Conservation (phyloP, 2,888 invertebrate genomes). For the Torymus tubicola region DNA sequence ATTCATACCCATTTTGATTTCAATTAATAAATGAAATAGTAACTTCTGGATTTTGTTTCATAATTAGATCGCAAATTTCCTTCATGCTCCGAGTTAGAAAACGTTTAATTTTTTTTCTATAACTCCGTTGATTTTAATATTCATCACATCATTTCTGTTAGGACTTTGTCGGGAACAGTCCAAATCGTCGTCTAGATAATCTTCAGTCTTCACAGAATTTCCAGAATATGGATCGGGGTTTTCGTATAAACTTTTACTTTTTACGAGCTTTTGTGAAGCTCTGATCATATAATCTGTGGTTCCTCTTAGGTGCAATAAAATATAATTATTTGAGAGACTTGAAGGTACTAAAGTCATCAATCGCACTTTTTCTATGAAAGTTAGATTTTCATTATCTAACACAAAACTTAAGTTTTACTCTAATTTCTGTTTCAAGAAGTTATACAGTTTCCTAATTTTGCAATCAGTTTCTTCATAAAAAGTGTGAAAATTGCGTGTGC, state of each 20-base stretch:
- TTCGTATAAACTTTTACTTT: conserved; percentile 18
- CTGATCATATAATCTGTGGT: conserved; percentile 15
- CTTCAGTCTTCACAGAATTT: conserved; percentile 1
- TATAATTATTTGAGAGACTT: conserved; percentile 6
- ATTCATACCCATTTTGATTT: not conserved
- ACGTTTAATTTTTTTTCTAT: conserved; percentile 6
- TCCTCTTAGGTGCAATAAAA: conserved; percentile 10
- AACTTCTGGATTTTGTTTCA: not conserved
- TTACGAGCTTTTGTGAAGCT: no score
- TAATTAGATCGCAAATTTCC: no score
- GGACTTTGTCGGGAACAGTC: not conserved
- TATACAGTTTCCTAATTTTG: no score
- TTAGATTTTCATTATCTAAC: conserved; percentile 17
- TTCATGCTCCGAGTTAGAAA: not conserved
- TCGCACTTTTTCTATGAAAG: conserved; percentile 3
- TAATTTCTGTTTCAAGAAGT: no score
- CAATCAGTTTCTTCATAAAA: no score
- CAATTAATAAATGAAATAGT: not conserved
- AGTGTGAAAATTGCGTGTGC: conserved; percentile 5
- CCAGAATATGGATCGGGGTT: conserved; percentile 17
- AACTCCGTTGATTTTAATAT: not conserved
- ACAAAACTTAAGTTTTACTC: conserved; percentile 3
- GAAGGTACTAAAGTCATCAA: conserved; percentile 4
- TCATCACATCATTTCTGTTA: no score
- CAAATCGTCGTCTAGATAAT: no score